phyloP scores from a whole-genome alignment of 1,140 invertebrate species.

The Diorhabda sublineata region DNA sequence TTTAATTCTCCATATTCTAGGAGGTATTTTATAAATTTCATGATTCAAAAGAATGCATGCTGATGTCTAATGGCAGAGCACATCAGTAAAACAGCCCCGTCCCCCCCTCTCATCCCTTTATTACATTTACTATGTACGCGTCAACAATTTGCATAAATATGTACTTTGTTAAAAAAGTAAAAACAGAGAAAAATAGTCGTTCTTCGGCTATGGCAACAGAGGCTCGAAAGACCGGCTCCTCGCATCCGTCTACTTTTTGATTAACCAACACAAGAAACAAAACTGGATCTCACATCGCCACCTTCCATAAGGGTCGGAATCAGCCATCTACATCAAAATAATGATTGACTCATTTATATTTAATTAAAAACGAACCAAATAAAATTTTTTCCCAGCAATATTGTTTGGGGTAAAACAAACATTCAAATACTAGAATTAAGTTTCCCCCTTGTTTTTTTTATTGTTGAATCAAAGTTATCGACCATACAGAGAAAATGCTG shows the following conservation, averaged over 20 bases:
- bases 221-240: not conserved
- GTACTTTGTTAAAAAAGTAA: slow-evolving; percentile 14
- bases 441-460: no score
- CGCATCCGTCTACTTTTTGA: slow-evolving; percentile 12
- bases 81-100: not conserved
- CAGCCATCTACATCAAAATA: not conserved
- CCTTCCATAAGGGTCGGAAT: not conserved
- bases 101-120: slow-evolving; percentile 1
- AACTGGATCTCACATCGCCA: slow-evolving; percentile 10
- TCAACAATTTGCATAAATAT: slow-evolving; percentile 15
- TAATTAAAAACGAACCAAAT: no score
- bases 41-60: not conserved
- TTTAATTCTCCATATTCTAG: no score
- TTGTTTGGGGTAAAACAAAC: no score
- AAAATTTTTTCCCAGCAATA: no score
- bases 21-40: not conserved
- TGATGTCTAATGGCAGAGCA: not conserved
- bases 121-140: slow-evolving; percentile 5
- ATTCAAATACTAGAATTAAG: no score
- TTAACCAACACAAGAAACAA: slow-evolving; percentile 14
- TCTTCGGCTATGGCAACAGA: not conserved
- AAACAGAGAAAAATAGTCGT: slow-evolving; percentile 11
- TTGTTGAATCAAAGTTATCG: no score
- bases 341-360: no score
- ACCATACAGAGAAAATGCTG: no score